These are phyloP conservation scores for Pseudocheirus occidentalis DNA, from an alignment of 2,797 vertebrate genomes.

Conservation along the genomic window DNA sequence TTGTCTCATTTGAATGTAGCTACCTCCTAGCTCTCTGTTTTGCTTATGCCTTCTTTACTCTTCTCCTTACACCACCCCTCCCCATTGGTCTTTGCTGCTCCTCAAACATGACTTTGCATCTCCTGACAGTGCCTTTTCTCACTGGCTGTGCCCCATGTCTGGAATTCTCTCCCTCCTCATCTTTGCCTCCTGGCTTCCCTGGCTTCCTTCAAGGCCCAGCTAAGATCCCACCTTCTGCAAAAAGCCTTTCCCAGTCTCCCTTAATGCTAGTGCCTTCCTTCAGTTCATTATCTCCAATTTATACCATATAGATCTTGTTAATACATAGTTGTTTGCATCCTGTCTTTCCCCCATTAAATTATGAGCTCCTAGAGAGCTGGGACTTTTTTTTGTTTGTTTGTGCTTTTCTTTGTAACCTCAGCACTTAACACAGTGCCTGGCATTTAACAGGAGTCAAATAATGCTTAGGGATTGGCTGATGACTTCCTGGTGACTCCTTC, in stretches of 20 bases:
- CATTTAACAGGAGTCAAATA: neutral
- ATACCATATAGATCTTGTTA: neutral
- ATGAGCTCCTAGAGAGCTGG: neutral
- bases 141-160: neutral
- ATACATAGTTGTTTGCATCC: neutral
- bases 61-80: neutral
- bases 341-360: neutral
- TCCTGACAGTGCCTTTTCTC: neutral
- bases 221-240: neutral
- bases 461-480: neutral
- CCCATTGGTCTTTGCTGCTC: neutral
- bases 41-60: neutral
- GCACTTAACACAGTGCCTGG: neutral
- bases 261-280: neutral
- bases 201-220: neutral
- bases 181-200: neutral
- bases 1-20: neutral
- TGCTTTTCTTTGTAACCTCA: neutral
- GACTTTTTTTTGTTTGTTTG: neutral
- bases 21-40: neutral
- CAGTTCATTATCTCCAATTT: neutral
- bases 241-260: neutral
- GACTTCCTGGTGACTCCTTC: neutral
- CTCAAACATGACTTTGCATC: neutral
- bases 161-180: neutral